These are phyloP conservation scores for Calephelis nemesis DNA, from an alignment of 1,140 invertebrate genomes.

Conservation along the genomic window DNA sequence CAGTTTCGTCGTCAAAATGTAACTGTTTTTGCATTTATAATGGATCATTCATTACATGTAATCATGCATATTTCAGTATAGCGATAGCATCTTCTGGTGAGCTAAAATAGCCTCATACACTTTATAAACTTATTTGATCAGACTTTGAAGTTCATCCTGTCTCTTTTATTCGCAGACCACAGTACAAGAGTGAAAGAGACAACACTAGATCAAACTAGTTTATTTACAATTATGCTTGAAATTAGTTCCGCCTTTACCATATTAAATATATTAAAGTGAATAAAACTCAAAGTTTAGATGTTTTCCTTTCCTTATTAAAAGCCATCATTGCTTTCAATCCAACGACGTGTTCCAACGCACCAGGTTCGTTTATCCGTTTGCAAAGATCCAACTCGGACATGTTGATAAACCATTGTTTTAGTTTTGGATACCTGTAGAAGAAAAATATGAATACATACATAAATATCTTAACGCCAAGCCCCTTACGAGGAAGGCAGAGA, in stretches of 20 bases:
- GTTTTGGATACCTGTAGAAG: constrained; percentile 57
- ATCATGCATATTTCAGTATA: neutral
- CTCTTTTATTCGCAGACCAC: neutral
- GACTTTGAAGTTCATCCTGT: too few species aligned
- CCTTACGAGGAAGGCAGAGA: too few species aligned
- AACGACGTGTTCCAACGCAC: constrained; percentile 42
- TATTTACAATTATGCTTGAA: neutral
- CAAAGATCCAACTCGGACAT: constrained; percentile 54
- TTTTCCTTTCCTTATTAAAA: constrained; percentile 37
- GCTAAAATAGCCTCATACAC: too few species aligned
- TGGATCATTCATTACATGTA: too few species aligned
- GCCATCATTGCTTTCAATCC: constrained; percentile 50
- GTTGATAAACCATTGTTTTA: constrained; percentile 48
- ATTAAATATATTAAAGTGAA: constrained; percentile 15
- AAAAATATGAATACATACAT: constrained; percentile 19
- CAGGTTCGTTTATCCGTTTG: constrained; percentile 51
- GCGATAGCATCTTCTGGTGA: too few species aligned
- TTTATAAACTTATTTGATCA: too few species aligned
- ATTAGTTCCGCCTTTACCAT: constrained; percentile 1
- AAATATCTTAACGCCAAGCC: too few species aligned
- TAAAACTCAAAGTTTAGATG: constrained; percentile 45
- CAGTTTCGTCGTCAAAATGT: too few species aligned
- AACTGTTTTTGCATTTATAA: neutral
- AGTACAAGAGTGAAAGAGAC: neutral
- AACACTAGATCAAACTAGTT: too few species aligned